These are phyloP conservation scores for Bombus superbus DNA, from an alignment of 1,140 invertebrate species.

Conservation along the genomic window DNA sequence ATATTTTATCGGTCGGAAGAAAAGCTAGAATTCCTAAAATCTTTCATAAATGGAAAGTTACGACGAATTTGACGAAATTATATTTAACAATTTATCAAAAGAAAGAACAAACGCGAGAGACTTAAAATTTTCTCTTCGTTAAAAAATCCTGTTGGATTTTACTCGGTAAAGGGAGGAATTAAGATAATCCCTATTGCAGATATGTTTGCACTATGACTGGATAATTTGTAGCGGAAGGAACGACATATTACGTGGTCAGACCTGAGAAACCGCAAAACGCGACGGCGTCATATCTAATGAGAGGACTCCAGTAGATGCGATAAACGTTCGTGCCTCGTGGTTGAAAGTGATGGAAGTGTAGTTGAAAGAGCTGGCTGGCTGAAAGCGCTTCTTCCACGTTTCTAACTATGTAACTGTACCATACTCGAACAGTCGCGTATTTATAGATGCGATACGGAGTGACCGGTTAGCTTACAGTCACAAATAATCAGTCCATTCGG, in stretches of 20 bases:
- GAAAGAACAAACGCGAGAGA: too few species aligned
- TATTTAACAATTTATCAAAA: neutral
- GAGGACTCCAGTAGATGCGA: slow-evolving; percentile 32
- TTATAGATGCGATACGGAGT: slow-evolving; percentile 23
- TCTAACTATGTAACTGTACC: neutral
- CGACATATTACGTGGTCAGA: neutral
- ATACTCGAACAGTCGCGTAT: slow-evolving; percentile 9
- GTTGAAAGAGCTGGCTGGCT: slow-evolving; percentile 37
- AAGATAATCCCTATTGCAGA: neutral
- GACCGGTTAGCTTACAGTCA: neutral
- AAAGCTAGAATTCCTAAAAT: too few species aligned
- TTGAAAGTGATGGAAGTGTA: slow-evolving; percentile 23
- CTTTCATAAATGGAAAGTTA: too few species aligned
- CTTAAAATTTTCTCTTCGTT: too few species aligned
- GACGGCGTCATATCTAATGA: slow-evolving; percentile 37
- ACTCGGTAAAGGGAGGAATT: neutral
- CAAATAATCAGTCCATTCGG: neutral
- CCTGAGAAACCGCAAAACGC: slow-evolving; percentile 26
- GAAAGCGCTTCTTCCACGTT: slow-evolving; percentile 38
- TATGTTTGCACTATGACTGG: slow-evolving; percentile 3
- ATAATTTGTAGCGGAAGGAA: slow-evolving; percentile 12
- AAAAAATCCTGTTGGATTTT: neutral
- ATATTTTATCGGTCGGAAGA: neutral
- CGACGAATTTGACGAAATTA: too few species aligned
- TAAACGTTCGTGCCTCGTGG: slow-evolving; percentile 40